Evolutionary conservation across 2,888 invertebrate genomes (phyloP).

Genomic region (Prosopocoilus inquinatus): DNA sequence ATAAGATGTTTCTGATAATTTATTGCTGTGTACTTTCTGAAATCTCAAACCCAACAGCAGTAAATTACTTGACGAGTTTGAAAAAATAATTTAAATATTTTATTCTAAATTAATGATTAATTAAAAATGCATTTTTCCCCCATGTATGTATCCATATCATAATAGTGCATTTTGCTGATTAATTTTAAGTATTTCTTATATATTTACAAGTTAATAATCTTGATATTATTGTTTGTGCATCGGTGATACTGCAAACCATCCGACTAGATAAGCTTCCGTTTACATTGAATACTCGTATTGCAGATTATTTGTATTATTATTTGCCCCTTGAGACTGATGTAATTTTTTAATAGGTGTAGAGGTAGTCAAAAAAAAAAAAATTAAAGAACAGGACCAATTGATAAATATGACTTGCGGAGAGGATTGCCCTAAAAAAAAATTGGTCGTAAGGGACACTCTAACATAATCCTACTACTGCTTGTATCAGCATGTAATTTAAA

Average conservation of each 20-base stretch:
- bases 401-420: conserved; percentile 23
- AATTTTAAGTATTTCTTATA: conserved; percentile 1
- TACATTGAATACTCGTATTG: conserved; percentile 42
- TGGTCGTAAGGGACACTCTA: conserved; percentile 29
- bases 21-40: no score
- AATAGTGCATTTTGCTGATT: not conserved
- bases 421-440: conserved; percentile 11
- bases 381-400: conserved; percentile 38
- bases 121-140: not conserved
- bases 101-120: not conserved
- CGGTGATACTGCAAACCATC: conserved; percentile 20
- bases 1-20: no score
- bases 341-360: conserved; percentile 40
- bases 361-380: conserved; percentile 32
- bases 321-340: conserved; percentile 54
- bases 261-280: conserved; percentile 39
- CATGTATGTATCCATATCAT: not conserved
- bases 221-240: conserved; percentile 4
- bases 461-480: conserved; percentile 14
- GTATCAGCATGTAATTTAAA: not conserved
- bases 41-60: no score
- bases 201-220: not conserved
- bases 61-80: no score
- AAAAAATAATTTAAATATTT: not conserved
- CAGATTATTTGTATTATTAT: conserved; percentile 43